A percentile compares a stretch with the other conserved stretches of the same genome.
phyloP scores from a whole-genome alignment of 2,888 invertebrate species.

The Ditula angustiorana region DNA sequence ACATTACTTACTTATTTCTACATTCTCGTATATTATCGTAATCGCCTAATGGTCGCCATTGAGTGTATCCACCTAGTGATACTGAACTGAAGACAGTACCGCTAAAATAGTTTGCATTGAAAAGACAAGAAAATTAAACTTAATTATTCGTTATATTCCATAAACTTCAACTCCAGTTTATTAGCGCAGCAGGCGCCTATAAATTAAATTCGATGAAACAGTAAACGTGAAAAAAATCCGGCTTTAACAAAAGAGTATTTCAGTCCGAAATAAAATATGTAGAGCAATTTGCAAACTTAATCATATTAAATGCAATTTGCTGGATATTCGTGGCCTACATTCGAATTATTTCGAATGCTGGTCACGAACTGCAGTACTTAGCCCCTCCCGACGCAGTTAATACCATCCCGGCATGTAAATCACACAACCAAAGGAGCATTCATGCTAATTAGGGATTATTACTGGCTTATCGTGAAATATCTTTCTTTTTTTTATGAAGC shows the following conservation, averaged over 20 bases:
- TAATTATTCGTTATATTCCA: too few relatives aligned
- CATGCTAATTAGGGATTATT: not conserved
- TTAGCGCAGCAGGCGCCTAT: too few relatives aligned
- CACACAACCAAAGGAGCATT: conserved; percentile 11
- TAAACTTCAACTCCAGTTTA: too few relatives aligned
- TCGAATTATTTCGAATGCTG: conserved; percentile 14
- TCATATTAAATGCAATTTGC: conserved; percentile 18
- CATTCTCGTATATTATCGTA: too few relatives aligned
- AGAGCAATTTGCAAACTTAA: conserved; percentile 13
- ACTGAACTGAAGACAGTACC: too few relatives aligned
- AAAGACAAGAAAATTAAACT: too few relatives aligned
- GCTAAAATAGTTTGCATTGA: too few relatives aligned
- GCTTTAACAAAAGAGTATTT: too few relatives aligned
- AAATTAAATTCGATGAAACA: too few relatives aligned
- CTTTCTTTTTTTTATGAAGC: not conserved
- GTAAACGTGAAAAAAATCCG: conserved; percentile 8
- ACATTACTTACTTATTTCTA: too few relatives aligned
- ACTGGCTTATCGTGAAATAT: not conserved
- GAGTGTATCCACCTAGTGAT: too few relatives aligned
- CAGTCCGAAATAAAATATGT: conserved; percentile 3
- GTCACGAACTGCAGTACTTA: conserved; percentile 20
- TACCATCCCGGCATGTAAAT: conserved; percentile 23
- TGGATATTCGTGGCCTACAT: conserved; percentile 11
- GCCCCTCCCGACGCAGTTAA: conserved; percentile 8
- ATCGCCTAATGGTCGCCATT: too few relatives aligned